Conservation (phyloP, 1,140 invertebrate species). For the Pseudomyrmex flavicornis region DNA sequence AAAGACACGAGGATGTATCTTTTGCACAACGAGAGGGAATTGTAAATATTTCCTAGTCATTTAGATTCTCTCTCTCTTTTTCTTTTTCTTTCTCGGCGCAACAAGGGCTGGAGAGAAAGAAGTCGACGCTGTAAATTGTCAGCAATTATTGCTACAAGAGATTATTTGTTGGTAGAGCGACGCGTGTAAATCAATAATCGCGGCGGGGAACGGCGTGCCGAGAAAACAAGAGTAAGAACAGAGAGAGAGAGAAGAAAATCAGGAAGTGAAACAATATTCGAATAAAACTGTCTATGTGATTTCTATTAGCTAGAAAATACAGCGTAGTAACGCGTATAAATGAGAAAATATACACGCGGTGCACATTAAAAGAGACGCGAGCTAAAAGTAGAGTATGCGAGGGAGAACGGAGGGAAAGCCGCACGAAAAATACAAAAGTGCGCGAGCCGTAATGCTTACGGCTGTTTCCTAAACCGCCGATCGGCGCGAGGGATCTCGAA, state of each 20-base stretch:
- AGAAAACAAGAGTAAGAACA: too few species aligned
- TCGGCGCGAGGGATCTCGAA: conserved; percentile 38
- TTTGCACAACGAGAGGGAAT: conserved; percentile 40
- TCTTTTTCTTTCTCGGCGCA: too few species aligned
- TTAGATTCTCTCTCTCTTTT: neutral
- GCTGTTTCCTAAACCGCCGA: conserved; percentile 49
- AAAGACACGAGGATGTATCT: conserved; percentile 57
- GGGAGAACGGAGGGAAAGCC: neutral
- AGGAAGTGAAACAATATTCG: too few species aligned
- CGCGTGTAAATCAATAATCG: conserved; percentile 70
- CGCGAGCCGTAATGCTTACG: conserved; percentile 33
- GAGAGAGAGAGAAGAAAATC: too few species aligned
- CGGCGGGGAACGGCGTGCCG: neutral
- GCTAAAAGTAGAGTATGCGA: conserved; percentile 2
- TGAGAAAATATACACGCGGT: too few species aligned
- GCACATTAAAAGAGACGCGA: too few species aligned
- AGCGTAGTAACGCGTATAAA: too few species aligned
- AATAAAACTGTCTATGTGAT: too few species aligned
- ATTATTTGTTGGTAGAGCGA: conserved; percentile 67
- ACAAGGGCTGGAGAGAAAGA: neutral
- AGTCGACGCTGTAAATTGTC: conserved; percentile 65
- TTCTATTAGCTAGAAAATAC: too few species aligned
- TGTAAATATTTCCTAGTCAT: conserved; percentile 45
- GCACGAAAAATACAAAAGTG: neutral
- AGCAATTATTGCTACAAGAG: conserved; percentile 73